Evolutionary conservation across 2,888 invertebrate genomes (phyloP), one percentile per base, ranked within the genome.

Genomic region (Horisme vitalbata): DNA sequence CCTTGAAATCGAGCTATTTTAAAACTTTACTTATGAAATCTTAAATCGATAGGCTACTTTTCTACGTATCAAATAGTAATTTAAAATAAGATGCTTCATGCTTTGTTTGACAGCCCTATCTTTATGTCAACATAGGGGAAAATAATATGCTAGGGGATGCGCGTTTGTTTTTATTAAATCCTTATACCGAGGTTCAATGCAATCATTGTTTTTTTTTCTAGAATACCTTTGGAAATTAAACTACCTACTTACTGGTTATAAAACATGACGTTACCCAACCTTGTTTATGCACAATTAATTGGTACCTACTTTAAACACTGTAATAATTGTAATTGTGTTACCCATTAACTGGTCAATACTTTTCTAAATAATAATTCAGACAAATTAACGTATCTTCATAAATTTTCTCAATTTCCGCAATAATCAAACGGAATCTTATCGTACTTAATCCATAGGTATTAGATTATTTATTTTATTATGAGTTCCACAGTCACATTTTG

Each of bases 141-240:
- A 55, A 57, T 33, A 31, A 34, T 59, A 68, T 66, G 71, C 72
- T 74, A 49, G 69, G 83, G 80, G 81, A 77, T 72, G 75, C 75
- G 73, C 74, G 75, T 79, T 79, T 79, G 75, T 83, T 84, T 84
- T 83, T 83, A 84, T 84, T 86, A 85, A 85, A 83, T 75, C 71
- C 74, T 73, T 78, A 79, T 75, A 79, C 75, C 78, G 65, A 65
- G 39, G 38, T 50, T 70, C 71, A 73, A 68, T 72, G 75, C 30
- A 32, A 12, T 43, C 39, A 46, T 52, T 54, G 15, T 37, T 38
- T 32, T 15, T n/a, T n/a, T n/a, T n/a, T n/a, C n/a, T n/a, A n/a
- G n/a, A n/a, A n/a, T n/a, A n/a, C n/a, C n/a, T n/a, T n/a, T n/a
- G n/a, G n/a, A n/a, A n/a, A n/a, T n/a, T n/a, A n/a, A n/a, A n/a